phyloP scores from a whole-genome alignment of 2,113 vertebrate genomes.

The Hassar affinis region DNA sequence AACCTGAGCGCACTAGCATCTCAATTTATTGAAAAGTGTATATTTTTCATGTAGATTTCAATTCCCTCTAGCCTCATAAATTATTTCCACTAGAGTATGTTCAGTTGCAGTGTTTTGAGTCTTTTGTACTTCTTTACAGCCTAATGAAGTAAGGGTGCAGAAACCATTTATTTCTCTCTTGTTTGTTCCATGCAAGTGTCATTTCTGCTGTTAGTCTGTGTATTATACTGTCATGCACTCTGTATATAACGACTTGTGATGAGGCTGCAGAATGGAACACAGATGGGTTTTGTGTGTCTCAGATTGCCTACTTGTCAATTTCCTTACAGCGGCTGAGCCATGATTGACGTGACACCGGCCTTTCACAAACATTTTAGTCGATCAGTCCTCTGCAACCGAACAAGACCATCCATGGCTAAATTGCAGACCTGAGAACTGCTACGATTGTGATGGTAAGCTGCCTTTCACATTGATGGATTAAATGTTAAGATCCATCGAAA shows the following conservation, averaged over 20 bases:
- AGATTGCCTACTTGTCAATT: constrained; percentile 36
- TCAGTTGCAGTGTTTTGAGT: background rate
- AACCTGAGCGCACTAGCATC: background rate
- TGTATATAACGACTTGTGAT: constrained; percentile 14
- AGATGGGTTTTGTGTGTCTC: constrained; percentile 12
- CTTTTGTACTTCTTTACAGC: constrained; percentile 1
- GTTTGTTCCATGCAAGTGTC: background rate
- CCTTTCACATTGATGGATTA: constrained; percentile 25
- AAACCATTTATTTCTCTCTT: constrained; percentile 2
- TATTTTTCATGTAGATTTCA: background rate
- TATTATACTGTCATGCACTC: constrained; percentile 8
- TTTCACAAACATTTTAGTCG: constrained; percentile 6
- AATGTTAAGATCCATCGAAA: constrained; percentile 16
- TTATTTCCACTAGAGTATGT: background rate
- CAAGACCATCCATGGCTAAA: constrained; percentile 20
- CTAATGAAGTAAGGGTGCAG: constrained; percentile 1
- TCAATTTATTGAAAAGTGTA: background rate
- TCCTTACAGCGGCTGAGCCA: constrained; percentile 28
- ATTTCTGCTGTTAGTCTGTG: constrained; percentile 10
- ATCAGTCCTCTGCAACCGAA: constrained; percentile 22
- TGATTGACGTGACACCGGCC: constrained; percentile 44
- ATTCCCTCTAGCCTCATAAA: background rate
- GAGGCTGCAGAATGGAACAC: constrained; percentile 5
- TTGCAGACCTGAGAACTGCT: background rate
- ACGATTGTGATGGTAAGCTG: constrained; percentile 10